Evolutionary conservation across 2,888 invertebrate species (phyloP).

Genomic region (Stenodema calcarata): DNA sequence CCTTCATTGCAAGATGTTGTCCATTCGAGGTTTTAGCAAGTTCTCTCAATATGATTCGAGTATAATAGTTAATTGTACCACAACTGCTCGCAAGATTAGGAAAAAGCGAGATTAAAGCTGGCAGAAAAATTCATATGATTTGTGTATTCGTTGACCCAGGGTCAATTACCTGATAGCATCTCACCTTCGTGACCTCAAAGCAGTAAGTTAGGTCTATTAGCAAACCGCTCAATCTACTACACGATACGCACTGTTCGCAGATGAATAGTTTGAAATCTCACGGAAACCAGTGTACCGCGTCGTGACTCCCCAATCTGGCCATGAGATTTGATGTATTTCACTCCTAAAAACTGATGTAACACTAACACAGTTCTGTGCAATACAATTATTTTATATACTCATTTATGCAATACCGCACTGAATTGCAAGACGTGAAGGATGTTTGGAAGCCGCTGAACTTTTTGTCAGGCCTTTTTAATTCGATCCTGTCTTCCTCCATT

Average conservation of each 20-base stretch:
- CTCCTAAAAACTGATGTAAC: not conserved
- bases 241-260: slow-evolving; percentile 40
- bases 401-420: too few relatives aligned
- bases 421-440: too few relatives aligned
- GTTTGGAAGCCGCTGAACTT: not conserved
- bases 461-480: slow-evolving; percentile 33
- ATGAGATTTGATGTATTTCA: not conserved
- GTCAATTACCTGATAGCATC: slow-evolving; percentile 22
- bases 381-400: too few relatives aligned
- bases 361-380: too few relatives aligned
- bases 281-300: not conserved
- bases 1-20: too few relatives aligned
- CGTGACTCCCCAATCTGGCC: not conserved
- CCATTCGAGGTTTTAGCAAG: too few relatives aligned
- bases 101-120: too few relatives aligned
- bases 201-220: slow-evolving; percentile 36
- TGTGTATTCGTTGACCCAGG: slow-evolving; percentile 29
- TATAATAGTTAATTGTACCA: too few relatives aligned
- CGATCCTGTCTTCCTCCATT: not conserved
- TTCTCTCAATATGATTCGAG: too few relatives aligned
- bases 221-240: slow-evolving; percentile 37
- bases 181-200: slow-evolving; percentile 13
- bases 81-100: too few relatives aligned
- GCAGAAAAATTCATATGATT: not conserved
- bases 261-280: not conserved